Evolutionary conservation across 2,113 vertebrate genomes (phyloP).

Genomic region (Thamnophis sirtalis): DNA sequence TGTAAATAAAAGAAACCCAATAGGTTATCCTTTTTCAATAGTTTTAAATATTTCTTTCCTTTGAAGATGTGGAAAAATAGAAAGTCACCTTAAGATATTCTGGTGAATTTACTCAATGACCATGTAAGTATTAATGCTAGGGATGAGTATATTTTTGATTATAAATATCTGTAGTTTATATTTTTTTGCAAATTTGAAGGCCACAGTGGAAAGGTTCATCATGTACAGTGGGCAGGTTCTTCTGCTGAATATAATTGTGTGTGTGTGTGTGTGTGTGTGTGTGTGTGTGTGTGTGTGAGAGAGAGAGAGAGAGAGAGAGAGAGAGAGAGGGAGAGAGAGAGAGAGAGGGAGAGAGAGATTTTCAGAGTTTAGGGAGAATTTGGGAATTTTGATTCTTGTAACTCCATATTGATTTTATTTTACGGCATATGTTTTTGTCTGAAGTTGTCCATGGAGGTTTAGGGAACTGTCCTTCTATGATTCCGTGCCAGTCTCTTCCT

Average conservation of each 20-base stretch:
- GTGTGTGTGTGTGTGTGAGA: neutral
- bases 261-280: neutral
- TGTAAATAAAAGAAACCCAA: neutral
- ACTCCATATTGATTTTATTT: neutral
- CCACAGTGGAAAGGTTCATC: neutral
- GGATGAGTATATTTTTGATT: neutral
- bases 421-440: neutral
- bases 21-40: neutral
- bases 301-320: no score
- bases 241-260: neutral
- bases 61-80: neutral
- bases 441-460: neutral
- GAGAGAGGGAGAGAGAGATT: no score
- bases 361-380: neutral
- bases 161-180: neutral
- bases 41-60: neutral
- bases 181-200: neutral
- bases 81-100: neutral
- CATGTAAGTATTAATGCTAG: neutral
- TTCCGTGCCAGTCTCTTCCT: no score
- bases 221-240: neutral
- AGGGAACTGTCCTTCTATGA: neutral
- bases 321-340: no score
- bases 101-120: neutral
- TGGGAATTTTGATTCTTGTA: neutral